phyloP scores from a whole-genome alignment of 2,797 vertebrate genomes.

The Linurgus olivaceus region DNA sequence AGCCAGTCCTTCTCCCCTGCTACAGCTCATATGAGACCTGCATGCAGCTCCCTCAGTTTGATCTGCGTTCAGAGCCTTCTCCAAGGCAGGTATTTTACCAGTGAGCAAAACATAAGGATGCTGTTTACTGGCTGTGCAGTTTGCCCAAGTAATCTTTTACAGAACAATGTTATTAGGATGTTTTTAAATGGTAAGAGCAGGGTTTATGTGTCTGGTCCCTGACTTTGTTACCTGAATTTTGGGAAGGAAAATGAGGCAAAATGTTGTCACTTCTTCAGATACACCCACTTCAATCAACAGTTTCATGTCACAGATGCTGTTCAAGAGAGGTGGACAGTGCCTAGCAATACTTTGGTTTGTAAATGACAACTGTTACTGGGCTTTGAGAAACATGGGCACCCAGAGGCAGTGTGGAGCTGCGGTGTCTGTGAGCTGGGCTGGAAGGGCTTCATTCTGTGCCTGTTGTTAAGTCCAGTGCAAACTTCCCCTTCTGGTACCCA shows the following conservation, averaged over 20 bases:
- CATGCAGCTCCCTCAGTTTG: not conserved
- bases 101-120: not conserved
- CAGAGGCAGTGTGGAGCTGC: rapidly evolving
- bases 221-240: not conserved
- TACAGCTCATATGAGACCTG: not conserved
- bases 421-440: not conserved
- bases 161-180: not conserved
- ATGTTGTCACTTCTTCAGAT: not conserved
- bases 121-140: not conserved
- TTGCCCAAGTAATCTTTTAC: not conserved
- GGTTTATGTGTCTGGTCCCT: not conserved
- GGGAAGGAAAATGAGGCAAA: not conserved
- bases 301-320: not conserved
- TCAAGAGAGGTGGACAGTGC: not conserved
- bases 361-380: rapidly evolving
- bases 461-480: not conserved
- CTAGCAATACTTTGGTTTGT: not conserved
- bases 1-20: not conserved
- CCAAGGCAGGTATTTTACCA: not conserved
- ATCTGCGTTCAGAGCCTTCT: not conserved
- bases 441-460: not conserved
- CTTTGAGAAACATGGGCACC: not conserved
- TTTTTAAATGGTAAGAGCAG: not conserved
- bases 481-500: not conserved
- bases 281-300: not conserved